A percentile compares a stretch with the other conserved stretches of the same genome.
These are phyloP conservation scores for Sisor rabdophorus DNA, from an alignment of 2,113 vertebrate genomes.

Conservation along the genomic window DNA sequence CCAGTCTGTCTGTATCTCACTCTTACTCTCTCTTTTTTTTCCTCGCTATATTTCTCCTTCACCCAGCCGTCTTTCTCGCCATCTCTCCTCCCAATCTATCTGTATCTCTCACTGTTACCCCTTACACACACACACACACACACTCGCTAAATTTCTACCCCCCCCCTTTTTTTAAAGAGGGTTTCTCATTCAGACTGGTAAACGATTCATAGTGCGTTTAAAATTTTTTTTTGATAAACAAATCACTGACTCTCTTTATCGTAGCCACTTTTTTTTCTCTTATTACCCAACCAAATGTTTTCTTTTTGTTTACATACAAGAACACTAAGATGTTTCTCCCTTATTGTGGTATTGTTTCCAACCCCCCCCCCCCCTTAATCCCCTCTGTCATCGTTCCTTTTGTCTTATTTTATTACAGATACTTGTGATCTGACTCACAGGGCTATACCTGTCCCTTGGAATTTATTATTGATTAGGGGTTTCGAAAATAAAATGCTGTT, in stretches of 20 bases:
- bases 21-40: too few species aligned
- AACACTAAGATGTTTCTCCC: constrained; percentile 66
- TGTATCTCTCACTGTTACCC: too few species aligned
- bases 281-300: constrained; percentile 45
- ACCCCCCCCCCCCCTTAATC: constrained; percentile 15
- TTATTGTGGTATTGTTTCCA: constrained; percentile 50
- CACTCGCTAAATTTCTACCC: too few species aligned
- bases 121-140: too few species aligned
- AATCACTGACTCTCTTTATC: background rate
- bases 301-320: constrained; percentile 68
- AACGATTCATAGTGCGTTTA: background rate
- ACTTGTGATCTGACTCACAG: constrained; percentile 60
- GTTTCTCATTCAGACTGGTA: constrained; percentile 20
- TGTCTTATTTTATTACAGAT: constrained; percentile 61
- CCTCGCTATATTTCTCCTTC: too few species aligned
- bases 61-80: too few species aligned
- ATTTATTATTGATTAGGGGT: constrained; percentile 66
- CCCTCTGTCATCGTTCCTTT: constrained; percentile 52
- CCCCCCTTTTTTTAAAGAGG: background rate
- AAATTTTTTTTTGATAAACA: background rate
- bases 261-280: constrained; percentile 39
- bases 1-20: too few species aligned
- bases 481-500: constrained; percentile 52
- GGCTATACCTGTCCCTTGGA: constrained; percentile 66
- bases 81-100: too few species aligned